Evolutionary conservation across 2,113 vertebrate species (phyloP), one percentile per base, ranked within the genome.

Genomic region (Pholis gunnellus): DNA sequence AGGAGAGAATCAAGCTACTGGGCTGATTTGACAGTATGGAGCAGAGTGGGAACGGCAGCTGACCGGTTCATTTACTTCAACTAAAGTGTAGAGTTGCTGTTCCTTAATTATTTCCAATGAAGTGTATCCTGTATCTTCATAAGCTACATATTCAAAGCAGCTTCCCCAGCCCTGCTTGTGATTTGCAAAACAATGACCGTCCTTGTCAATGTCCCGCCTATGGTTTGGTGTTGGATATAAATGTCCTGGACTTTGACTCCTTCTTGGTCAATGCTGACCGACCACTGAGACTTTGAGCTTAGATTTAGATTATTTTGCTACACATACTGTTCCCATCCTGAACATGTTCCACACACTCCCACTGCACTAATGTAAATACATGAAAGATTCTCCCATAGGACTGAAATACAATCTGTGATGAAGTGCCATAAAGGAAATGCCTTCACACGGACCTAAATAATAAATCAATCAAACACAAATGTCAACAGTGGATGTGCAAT

Each of bases 341-440:
- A 9, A 59, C 25, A 38, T 27, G 56, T 72, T 25, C 14, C 38
- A 73, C 18, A 73, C 60, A 72, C 56, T 42, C 67, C 60, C 42
- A 75, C 68, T 72, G 66, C 65, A 87, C 57, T 70, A 56, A 72
- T 82, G 54, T 74, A 76, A 72, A 75, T 44, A 68, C 27, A 76
- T 72, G 67, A 77, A 46, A 34, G 20, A 7, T 64, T 80, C 29
- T 66, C 36, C 27, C 42, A 73, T 40, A 75, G 52, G 9, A 34
- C 34, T 57, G 36, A 48, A 29, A 25, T 46, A 71, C 29, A 71
- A 57, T 67, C 29, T 64, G 38, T 67, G n/a, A 72, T 79, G n/a
- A 84, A 75, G 56, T 71, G 44, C 72, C 75, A 68, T 31, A 69
- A 65, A 84, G 18, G n/a, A 64, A 77, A 85, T 40, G 0, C 68